Conservation (phyloP, 2,113 vertebrate genomes). For the Agapornis roseicollis region DNA sequence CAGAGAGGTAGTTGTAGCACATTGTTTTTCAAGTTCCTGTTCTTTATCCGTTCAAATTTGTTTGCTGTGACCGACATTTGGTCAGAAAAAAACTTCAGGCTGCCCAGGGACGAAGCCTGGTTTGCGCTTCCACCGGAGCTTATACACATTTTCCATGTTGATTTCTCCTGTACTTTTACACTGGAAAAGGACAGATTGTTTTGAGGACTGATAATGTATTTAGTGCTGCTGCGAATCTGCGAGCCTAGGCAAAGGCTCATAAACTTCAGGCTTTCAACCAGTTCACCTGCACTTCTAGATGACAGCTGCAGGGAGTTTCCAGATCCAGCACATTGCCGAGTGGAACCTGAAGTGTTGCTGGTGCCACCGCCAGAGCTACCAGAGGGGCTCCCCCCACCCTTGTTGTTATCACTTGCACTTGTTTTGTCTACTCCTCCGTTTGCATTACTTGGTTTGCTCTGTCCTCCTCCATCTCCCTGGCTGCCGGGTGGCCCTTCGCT, state of each 20-base stretch:
- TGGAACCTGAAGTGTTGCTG: constrained; percentile 77
- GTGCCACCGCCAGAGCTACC: constrained; percentile 75
- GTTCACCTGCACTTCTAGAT: constrained; percentile 77
- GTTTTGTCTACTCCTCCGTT: constrained; percentile 78
- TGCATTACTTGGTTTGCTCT: constrained; percentile 80
- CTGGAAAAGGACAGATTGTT: constrained; percentile 80
- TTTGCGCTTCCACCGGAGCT: constrained; percentile 74
- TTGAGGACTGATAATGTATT: constrained; percentile 85
- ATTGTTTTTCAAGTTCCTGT: constrained; percentile 87
- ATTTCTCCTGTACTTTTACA: constrained; percentile 90
- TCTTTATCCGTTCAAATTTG: constrained; percentile 83
- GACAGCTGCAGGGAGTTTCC: constrained; percentile 67
- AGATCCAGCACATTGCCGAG: constrained; percentile 75
- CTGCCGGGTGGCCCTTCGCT: constrained; percentile 92
- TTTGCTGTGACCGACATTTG: constrained; percentile 74
- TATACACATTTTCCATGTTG: constrained; percentile 92
- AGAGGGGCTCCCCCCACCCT: constrained; percentile 82
- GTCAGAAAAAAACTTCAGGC: constrained; percentile 80
- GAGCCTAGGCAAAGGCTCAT: constrained; percentile 92
- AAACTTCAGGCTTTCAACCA: constrained; percentile 92
- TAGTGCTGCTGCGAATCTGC: constrained; percentile 81
- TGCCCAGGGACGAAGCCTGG: constrained; percentile 51
- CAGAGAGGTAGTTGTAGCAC: constrained; percentile 98
- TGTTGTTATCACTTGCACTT: constrained; percentile 75
- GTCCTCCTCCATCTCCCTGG: constrained; percentile 84